These are phyloP conservation scores for Nasonia oneida DNA, from an alignment of 2,888 invertebrate species.

Conservation along the genomic window DNA sequence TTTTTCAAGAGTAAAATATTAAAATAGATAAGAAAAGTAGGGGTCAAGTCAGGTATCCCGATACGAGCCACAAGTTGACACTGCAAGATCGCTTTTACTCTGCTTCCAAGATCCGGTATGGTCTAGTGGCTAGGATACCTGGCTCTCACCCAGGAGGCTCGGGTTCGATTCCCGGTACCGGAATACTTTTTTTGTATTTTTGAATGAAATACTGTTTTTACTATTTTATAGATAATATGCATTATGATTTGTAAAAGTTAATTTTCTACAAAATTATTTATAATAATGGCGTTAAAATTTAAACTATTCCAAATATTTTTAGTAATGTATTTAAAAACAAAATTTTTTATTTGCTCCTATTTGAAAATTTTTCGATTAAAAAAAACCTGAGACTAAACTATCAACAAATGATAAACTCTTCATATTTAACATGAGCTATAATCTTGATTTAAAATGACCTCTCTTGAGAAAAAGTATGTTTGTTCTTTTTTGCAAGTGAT, in stretches of 20 bases:
- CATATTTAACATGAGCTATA: no score
- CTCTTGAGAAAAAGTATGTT: no score
- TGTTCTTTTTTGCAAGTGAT: background rate
- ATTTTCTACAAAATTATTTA: background rate
- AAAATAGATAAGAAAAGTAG: no score
- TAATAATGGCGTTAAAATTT: background rate
- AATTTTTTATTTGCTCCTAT: background rate
- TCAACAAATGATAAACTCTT: no score
- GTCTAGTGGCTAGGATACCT: constrained; percentile 84
- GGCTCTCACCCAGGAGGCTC: constrained; percentile 83
- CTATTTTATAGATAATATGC: background rate
- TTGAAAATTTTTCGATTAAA: no score
- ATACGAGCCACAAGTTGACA: no score
- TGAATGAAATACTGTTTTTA: background rate
- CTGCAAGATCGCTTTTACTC: no score
- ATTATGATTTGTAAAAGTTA: background rate
- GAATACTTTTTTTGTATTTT: constrained; percentile 76
- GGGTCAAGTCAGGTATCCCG: no score
- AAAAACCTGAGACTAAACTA: no score
- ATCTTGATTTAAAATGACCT: no score
- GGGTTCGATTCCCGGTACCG: constrained; percentile 84
- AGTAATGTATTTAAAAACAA: no score
- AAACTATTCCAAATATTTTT: background rate
- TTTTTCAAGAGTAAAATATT: no score
- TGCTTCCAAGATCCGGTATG: constrained; percentile 80